Evolutionary conservation across 1,140 invertebrate genomes (phyloP).

Genomic region (Drosophila sp.): DNA sequence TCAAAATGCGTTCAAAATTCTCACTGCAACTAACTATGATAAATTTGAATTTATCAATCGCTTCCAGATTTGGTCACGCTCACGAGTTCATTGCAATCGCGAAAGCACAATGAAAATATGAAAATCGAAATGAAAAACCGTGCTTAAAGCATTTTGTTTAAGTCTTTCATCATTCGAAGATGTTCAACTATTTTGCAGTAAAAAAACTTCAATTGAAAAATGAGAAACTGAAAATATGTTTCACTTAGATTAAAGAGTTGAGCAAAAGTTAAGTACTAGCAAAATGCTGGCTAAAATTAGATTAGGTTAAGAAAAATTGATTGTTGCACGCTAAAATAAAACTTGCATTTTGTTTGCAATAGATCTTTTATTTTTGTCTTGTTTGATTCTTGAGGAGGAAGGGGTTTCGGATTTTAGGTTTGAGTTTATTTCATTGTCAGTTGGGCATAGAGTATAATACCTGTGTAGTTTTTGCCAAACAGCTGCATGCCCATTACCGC

Average conservation of each 20-base stretch:
- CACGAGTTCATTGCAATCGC: slow-evolving; percentile 23
- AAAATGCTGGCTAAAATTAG: slow-evolving; percentile 45
- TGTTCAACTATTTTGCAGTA: slow-evolving; percentile 26
- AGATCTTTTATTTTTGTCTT: slow-evolving; percentile 9
- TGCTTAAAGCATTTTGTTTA: slow-evolving; percentile 56
- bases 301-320: slow-evolving; percentile 51
- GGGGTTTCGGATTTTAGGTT: slow-evolving; percentile 6
- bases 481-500: slow-evolving; percentile 99
- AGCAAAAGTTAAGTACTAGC: slow-evolving; percentile 37
- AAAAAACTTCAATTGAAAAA: slow-evolving; percentile 10
- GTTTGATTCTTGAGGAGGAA: slow-evolving; percentile 3
- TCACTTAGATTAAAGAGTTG: slow-evolving; percentile 36
- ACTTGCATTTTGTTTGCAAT: slow-evolving; percentile 53
- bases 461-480: slow-evolving; percentile 96
- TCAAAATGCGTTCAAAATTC: slow-evolving; percentile 44
- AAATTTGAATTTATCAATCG: slow-evolving; percentile 17
- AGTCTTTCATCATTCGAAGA: slow-evolving; percentile 36
- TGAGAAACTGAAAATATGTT: slow-evolving; percentile 3
- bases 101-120: slow-evolving; percentile 38
- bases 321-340: slow-evolving; percentile 68
- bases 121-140: slow-evolving; percentile 58
- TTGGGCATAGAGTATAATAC: slow-evolving; percentile 85
- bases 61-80: not conserved
- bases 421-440: slow-evolving; percentile 10
- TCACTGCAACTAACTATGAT: slow-evolving; percentile 4